These are phyloP conservation scores for Clarias laeviceps DNA, from an alignment of 2,797 vertebrate species.

Conservation along the genomic window DNA sequence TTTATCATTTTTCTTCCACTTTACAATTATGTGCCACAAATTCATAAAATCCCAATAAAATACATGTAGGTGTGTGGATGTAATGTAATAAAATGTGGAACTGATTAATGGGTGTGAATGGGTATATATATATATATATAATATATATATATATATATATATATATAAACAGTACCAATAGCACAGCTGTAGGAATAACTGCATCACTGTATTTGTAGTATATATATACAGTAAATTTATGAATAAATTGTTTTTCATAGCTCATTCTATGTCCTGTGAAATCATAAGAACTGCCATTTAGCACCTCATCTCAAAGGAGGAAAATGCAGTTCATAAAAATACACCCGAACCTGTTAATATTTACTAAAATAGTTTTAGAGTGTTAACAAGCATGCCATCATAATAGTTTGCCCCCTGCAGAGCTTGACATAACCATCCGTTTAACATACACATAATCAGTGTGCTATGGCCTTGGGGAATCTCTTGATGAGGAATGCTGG, in stretches of 20 bases:
- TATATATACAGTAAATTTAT: not conserved
- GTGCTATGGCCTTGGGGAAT: conserved; percentile 46
- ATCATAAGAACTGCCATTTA: not conserved
- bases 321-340: not conserved
- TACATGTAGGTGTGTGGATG: no score
- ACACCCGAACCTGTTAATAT: not conserved
- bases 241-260: not conserved
- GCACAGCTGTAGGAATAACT: not conserved
- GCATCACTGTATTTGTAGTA: not conserved
- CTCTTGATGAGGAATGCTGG: conserved; percentile 50
- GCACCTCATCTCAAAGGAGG: not conserved
- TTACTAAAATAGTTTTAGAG: not conserved
- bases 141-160: no score
- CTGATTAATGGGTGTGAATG: no score
- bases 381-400: conserved; percentile 30
- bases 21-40: no score
- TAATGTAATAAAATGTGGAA: no score
- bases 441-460: conserved; percentile 35
- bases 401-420: conserved; percentile 33
- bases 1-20: no score
- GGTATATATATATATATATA: no score
- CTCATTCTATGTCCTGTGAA: not conserved
- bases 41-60: no score
- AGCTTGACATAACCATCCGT: conserved; percentile 20
- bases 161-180: not conserved